Conservation (phyloP, 2,797 vertebrate genomes). For the Pipistrellus pipistrellus region DNA sequence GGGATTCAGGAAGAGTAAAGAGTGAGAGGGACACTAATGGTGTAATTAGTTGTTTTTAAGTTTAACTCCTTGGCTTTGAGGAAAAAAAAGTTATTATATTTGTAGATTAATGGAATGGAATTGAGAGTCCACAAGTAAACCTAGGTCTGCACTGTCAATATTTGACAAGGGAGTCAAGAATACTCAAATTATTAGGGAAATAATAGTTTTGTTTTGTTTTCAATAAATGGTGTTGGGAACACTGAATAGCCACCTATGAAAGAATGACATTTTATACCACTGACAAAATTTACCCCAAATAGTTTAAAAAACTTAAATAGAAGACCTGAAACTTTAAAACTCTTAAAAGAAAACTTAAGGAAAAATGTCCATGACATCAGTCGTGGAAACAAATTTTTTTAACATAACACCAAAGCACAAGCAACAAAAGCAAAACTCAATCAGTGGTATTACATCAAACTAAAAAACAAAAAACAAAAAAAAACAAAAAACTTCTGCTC, state of each 20-base stretch:
- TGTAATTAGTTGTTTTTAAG: slow-evolving; percentile 8
- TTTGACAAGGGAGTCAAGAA: not conserved
- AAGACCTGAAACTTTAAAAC: not conserved
- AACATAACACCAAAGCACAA: not conserved
- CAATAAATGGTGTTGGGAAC: not conserved
- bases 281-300: not conserved
- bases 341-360: not conserved
- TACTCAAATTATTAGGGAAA: not conserved
- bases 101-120: not conserved
- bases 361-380: not conserved
- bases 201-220: not conserved
- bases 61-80: not conserved
- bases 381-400: not conserved
- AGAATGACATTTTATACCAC: not conserved
- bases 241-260: not conserved
- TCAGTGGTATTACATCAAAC: not conserved
- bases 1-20: slow-evolving; percentile 78
- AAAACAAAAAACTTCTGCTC: not conserved
- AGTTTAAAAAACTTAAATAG: not conserved
- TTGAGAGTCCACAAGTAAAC: not conserved
- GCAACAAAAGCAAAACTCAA: not conserved
- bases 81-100: not conserved
- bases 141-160: not conserved
- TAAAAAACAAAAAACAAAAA: not conserved
- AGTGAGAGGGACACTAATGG: slow-evolving; percentile 56